phyloP scores from a whole-genome alignment of 2,797 vertebrate genomes.

The Cheirogaleus major region DNA sequence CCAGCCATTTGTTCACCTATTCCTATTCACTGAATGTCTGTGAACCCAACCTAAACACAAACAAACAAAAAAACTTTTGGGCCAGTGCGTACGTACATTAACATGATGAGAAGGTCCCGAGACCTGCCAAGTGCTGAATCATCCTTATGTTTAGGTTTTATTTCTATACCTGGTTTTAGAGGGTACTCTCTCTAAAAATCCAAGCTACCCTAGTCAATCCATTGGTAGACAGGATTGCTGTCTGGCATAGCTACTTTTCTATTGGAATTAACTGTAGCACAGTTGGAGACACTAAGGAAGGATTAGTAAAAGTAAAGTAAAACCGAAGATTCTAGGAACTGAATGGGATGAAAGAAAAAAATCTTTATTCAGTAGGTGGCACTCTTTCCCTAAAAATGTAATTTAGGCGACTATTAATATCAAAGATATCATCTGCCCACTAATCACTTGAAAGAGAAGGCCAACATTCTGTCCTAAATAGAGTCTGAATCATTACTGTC shows the following conservation, averaged over 20 bases:
- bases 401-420: not conserved
- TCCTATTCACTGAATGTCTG: not conserved
- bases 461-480: constrained; percentile 4
- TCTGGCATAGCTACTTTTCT: not conserved
- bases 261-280: not conserved
- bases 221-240: not conserved
- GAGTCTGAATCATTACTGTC: not conserved
- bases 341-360: not conserved
- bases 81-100: not conserved
- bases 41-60: not conserved
- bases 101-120: constrained; percentile 16
- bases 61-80: not conserved
- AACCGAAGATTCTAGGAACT: not conserved
- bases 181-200: not conserved
- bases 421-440: constrained; percentile 5
- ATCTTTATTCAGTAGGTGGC: constrained; percentile 40
- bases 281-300: not conserved
- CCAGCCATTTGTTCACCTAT: not conserved
- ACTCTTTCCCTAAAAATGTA: constrained; percentile 46
- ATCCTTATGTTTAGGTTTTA: not conserved
- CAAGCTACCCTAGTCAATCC: not conserved
- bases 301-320: not conserved
- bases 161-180: not conserved
- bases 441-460: constrained; percentile 16
- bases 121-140: not conserved